Evolutionary conservation across 2,797 vertebrate species (phyloP), one percentile per base, ranked within the genome.

Genomic region (Tauraco hartlaubi): DNA sequence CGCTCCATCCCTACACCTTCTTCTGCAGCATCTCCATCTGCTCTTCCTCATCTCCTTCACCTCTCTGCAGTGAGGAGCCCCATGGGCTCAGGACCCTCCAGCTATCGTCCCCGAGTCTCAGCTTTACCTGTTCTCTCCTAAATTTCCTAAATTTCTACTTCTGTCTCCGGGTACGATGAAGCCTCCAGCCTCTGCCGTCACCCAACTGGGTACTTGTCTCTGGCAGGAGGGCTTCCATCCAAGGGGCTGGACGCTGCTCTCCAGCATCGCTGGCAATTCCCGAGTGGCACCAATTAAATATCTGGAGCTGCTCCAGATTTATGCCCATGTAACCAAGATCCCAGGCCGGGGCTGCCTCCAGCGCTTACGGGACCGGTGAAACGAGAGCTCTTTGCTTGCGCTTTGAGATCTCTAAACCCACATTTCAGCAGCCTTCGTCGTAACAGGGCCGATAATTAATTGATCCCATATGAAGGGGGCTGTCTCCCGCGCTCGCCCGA

Each of bases 371-470:
- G 75, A 2, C 28, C 1, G 26, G 81, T 31, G 78, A 75, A 85
- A 77, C 1, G 67, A 88, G 94, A 82, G 77, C 92, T 72, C 75
- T 31, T 48, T 13, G 86, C 88, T 63, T 23, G 86, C 61, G 7
- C 81, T 96, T 84, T 0, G 79, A 68, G 82, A 16, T 58, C 85
- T 80, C 73, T 86, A 94, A 93, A 44, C 75, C 94, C 96, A 90
- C 93, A 91, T 96, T 90, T 93, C 95, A 92, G 52, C 87, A 46
- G 81, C 82, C 68, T 85, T 43, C 56, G 2, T 74, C 90, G 7
- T 39, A 84, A 72, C 77, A 78, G 82, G 67, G 92, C 68, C 61
- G 95, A 43, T 94, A 91, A 95, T 88, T 41, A 95, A 97, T 95
- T 85, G 96, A 94, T 88, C 92, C 29, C 82, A 35, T 59, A 54